A percentile compares a stretch with the other conserved stretches of the same genome.
phyloP scores from a whole-genome alignment of 2,113 vertebrate species.

The Mohoua ochrocephala region DNA sequence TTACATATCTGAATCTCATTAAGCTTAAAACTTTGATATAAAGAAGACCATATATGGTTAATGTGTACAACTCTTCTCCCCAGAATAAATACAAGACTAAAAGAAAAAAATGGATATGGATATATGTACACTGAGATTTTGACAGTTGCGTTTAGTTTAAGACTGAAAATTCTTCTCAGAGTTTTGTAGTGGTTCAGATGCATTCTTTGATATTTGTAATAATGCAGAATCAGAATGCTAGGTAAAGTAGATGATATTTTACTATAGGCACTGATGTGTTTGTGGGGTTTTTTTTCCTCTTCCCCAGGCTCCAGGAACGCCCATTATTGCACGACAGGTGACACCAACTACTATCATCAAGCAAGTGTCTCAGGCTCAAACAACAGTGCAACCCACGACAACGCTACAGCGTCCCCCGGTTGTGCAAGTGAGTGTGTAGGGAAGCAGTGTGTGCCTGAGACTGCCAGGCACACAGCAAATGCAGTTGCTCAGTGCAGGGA shows the following conservation, averaged over 20 bases:
- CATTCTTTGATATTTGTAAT: background rate
- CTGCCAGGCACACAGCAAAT: background rate
- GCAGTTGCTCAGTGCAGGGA: background rate
- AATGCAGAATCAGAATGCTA: background rate
- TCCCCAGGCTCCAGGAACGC: constrained; percentile 83
- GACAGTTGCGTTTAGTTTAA: background rate
- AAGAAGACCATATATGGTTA: background rate
- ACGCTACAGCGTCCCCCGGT: constrained; percentile 87
- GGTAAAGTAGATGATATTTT: background rate
- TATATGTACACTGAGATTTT: background rate
- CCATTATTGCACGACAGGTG: constrained; percentile 84
- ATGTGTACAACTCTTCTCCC: background rate
- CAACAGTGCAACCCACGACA: constrained; percentile 81
- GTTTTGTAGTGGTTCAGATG: background rate
- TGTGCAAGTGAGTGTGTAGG: constrained; percentile 80
- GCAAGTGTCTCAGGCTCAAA: constrained; percentile 84
- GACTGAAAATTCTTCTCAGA: background rate
- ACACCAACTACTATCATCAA: constrained; percentile 90
- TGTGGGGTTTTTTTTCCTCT: background rate
- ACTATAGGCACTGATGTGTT: background rate
- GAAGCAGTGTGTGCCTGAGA: rapidly evolving
- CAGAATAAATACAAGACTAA: background rate
- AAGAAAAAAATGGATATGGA: background rate
- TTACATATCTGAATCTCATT: background rate
- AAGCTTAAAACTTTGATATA: background rate